These are phyloP conservation scores for Psephotus haematonotus DNA, from an alignment of 2,113 vertebrate genomes.

Conservation along the genomic window DNA sequence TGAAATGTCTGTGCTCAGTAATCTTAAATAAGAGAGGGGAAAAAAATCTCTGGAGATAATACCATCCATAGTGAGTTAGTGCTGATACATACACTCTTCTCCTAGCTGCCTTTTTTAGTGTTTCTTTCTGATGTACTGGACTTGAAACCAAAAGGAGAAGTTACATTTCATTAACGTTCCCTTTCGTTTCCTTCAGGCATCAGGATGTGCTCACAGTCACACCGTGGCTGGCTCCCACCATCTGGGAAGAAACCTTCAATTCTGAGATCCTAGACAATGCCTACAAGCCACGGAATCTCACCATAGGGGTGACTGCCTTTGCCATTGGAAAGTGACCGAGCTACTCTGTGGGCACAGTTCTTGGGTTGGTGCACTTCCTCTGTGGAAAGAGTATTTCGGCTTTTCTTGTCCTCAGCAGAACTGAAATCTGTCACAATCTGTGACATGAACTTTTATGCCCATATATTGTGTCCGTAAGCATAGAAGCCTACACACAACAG, in stretches of 20 bases:
- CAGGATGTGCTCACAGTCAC: slow-evolving; percentile 71
- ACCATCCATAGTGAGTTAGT: neutral
- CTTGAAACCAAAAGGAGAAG: neutral
- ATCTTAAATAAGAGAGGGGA: neutral
- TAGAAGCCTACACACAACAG: neutral
- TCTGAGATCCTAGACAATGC: slow-evolving; percentile 58
- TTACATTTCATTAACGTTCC: neutral
- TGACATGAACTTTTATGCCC: neutral
- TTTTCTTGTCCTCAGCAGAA: neutral
- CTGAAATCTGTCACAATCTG: neutral
- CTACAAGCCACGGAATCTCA: slow-evolving; percentile 66
- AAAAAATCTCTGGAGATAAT: neutral
- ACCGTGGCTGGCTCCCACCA: slow-evolving; percentile 78
- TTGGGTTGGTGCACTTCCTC: neutral
- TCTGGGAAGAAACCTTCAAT: slow-evolving; percentile 81
- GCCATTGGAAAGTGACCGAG: slow-evolving; percentile 75
- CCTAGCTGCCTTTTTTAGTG: neutral
- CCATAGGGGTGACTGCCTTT: slow-evolving; percentile 71
- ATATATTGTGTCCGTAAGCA: neutral
- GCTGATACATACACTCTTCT: neutral
- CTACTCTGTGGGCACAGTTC: neutral
- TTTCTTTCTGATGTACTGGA: neutral
- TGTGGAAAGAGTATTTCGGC: neutral
- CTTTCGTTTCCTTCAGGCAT: neutral
- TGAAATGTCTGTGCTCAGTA: neutral